Conservation (phyloP, 2,888 invertebrate species). For the Andrena bicolor region DNA sequence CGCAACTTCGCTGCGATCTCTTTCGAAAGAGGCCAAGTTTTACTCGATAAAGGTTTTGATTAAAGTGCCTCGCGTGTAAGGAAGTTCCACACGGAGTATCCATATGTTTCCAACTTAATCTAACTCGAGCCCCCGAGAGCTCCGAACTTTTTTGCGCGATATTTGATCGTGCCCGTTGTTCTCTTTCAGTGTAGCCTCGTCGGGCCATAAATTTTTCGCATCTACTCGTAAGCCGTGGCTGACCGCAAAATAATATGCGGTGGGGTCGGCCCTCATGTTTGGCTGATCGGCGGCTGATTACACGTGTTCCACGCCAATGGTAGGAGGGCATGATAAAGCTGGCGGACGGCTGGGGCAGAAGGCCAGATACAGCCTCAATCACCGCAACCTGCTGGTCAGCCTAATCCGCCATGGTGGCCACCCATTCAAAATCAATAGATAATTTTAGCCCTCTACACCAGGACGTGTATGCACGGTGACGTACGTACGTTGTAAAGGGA, state of each 20-base stretch:
- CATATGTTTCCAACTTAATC: conserved; percentile 74
- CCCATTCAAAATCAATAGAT: conserved; percentile 83
- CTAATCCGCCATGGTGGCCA: conserved; percentile 82
- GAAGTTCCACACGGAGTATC: conserved; percentile 70
- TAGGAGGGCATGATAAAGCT: conserved; percentile 82
- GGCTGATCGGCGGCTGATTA: conserved; percentile 84
- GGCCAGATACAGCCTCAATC: conserved; percentile 83
- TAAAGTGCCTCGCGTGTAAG: conserved; percentile 72
- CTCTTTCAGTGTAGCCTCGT: conserved; percentile 64
- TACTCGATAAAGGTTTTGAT: conserved; percentile 72
- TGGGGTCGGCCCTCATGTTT: conserved; percentile 78
- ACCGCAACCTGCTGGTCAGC: conserved; percentile 82
- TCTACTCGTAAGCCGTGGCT: conserved; percentile 67
- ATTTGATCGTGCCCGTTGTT: conserved; percentile 72
- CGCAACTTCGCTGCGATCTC: conserved; percentile 57
- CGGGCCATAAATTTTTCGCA: conserved; percentile 71
- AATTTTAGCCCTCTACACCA: conserved; percentile 74
- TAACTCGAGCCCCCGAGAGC: conserved; percentile 67
- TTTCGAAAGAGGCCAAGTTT: conserved; percentile 63
- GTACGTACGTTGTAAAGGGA: conserved; percentile 65
- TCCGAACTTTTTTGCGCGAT: conserved; percentile 64
- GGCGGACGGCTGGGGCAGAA: conserved; percentile 81
- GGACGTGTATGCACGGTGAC: conserved; percentile 64
- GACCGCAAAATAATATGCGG: conserved; percentile 81
- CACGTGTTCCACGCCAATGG: conserved; percentile 81